phyloP scores from a whole-genome alignment of 2,113 vertebrate species.

The Periophthalmus modestus region DNA sequence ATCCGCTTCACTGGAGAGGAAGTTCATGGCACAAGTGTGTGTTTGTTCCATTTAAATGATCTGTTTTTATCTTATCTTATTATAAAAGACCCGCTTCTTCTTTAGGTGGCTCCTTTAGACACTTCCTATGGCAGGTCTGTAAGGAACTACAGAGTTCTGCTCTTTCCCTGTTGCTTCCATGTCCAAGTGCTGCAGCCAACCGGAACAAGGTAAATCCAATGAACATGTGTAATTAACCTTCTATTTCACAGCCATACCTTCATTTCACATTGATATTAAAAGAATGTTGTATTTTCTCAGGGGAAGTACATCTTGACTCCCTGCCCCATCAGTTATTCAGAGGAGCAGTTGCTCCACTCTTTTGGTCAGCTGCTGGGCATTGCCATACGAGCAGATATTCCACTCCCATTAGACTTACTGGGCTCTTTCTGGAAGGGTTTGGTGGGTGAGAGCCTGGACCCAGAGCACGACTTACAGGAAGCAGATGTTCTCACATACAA shows the following conservation, averaged over 20 bases:
- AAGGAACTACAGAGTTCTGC: constrained; percentile 97
- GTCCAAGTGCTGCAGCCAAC: constrained; percentile 93
- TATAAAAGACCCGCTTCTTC: constrained; percentile 18
- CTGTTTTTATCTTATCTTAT: not conserved
- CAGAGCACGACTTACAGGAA: constrained; percentile 90
- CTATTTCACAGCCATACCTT: not conserved
- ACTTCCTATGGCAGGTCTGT: constrained; percentile 99
- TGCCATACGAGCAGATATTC: constrained; percentile 92
- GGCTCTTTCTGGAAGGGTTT: constrained; percentile 96
- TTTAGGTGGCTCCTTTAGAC: constrained; percentile 95
- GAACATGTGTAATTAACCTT: not conserved
- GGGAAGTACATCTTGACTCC: constrained; percentile 94
- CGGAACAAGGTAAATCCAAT: constrained; percentile 88
- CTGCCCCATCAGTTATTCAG: constrained; percentile 90
- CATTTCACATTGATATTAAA: not conserved
- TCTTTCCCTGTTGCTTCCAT: constrained; percentile 90
- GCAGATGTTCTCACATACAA: constrained; percentile 95
- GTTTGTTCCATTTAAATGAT: constrained; percentile 43
- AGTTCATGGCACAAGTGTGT: constrained; percentile 94
- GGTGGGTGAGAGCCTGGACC: constrained; percentile 87
- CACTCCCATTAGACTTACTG: constrained; percentile 92
- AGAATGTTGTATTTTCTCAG: constrained; percentile 61
- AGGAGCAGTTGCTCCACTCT: constrained; percentile 96
- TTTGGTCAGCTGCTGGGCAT: constrained; percentile 95
- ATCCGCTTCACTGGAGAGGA: constrained; percentile 98